These are phyloP conservation scores for Drosophila miranda DNA, from an alignment of 1,140 invertebrate species.

Conservation along the genomic window DNA sequence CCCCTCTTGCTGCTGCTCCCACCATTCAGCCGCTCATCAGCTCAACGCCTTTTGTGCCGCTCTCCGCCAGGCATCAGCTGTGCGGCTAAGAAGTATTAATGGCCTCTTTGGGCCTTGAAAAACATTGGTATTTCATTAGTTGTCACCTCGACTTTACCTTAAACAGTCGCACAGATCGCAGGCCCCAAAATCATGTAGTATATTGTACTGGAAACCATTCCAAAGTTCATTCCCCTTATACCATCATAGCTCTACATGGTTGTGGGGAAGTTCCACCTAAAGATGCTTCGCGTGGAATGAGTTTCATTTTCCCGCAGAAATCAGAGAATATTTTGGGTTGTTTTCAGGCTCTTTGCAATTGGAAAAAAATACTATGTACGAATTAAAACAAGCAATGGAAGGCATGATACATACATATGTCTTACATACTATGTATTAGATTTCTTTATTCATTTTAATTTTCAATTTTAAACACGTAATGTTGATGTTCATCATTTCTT, in stretches of 20 bases:
- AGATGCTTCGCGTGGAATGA: no score
- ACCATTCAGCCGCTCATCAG: background rate
- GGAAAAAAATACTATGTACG: no score
- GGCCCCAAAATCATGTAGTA: slow-evolving; percentile 7
- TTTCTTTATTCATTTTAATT: no score
- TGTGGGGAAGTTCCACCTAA: no score
- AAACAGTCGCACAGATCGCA: slow-evolving; percentile 33
- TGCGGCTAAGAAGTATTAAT: slow-evolving; percentile 61
- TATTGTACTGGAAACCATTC: slow-evolving; percentile 15
- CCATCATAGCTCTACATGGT: slow-evolving; percentile 14
- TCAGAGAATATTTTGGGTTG: no score
- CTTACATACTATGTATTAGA: no score
- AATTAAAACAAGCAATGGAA: no score
- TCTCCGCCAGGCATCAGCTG: background rate
- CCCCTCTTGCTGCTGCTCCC: background rate
- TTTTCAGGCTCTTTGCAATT: no score
- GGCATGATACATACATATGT: no score
- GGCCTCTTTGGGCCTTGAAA: slow-evolving; percentile 49
- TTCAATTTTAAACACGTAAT: no score
- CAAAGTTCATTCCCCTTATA: slow-evolving; percentile 1
- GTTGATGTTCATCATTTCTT: no score
- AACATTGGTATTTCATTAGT: slow-evolving; percentile 74
- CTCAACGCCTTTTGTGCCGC: slow-evolving; percentile 3
- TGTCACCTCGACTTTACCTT: slow-evolving; percentile 63
- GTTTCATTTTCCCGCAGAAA: no score